These are phyloP conservation scores for Actinostola sp. DNA, from an alignment of 92 coral and sea anemone genomes.

Conservation along the genomic window DNA sequence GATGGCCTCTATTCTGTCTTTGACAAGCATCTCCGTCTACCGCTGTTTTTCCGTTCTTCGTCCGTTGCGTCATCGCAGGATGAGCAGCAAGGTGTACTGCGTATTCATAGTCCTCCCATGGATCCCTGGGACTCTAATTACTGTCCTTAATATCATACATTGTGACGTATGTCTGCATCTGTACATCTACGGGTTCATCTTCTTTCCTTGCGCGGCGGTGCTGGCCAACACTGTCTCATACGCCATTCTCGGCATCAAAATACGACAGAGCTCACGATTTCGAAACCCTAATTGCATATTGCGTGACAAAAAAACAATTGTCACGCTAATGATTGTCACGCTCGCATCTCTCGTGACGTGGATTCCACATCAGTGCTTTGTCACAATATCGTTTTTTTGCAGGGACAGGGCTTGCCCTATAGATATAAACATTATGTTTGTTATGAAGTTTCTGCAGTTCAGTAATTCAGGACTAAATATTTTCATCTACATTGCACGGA, in stretches of 20 bases:
- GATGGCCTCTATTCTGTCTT: constrained; percentile 42
- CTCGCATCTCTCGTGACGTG: constrained; percentile 19
- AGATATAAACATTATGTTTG: neutral
- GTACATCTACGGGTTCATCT: neutral
- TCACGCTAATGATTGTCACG: constrained; percentile 29
- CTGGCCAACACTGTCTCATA: constrained; percentile 11
- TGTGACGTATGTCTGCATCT: neutral
- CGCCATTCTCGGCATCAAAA: neutral
- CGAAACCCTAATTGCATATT: neutral
- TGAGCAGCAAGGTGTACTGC: constrained; percentile 23
- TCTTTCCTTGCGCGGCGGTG: constrained; percentile 6
- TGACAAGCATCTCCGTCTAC: constrained; percentile 43
- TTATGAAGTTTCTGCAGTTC: constrained; percentile 18
- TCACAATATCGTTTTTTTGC: neutral
- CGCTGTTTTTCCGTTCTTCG: constrained; percentile 40
- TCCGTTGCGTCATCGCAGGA: constrained; percentile 46
- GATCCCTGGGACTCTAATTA: constrained; percentile 11
- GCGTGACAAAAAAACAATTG: constrained; percentile 18
- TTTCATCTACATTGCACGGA: constrained; percentile 18
- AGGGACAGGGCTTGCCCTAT: too few species aligned
- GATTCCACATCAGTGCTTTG: constrained; percentile 6
- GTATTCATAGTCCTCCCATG: constrained; percentile 39
- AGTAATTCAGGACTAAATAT: constrained; percentile 14
- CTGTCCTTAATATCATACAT: neutral
- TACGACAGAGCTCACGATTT: neutral